Conservation (phyloP, 2,797 vertebrate genomes). For the Sebastes goodei region DNA sequence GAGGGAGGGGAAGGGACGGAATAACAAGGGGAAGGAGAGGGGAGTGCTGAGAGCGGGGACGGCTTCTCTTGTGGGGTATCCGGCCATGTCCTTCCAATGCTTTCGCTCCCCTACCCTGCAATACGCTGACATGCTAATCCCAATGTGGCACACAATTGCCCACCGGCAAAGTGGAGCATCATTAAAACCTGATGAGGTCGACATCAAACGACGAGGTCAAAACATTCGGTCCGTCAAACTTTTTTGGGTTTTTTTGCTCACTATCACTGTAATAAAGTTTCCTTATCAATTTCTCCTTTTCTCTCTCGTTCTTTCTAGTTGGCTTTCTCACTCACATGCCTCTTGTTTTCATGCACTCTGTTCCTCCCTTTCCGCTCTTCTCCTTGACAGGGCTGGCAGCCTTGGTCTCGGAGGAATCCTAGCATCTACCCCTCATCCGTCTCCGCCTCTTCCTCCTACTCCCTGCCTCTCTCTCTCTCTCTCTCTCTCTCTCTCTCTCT, state of each 20-base stretch:
- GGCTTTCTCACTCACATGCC: background rate
- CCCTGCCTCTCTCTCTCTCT: background rate
- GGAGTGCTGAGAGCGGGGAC: background rate
- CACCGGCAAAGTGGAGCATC: constrained; percentile 37
- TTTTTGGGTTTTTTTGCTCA: background rate
- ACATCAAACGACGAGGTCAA: constrained; percentile 43
- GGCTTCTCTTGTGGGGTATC: constrained; percentile 19
- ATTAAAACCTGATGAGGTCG: constrained; percentile 57
- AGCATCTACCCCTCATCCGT: constrained; percentile 45
- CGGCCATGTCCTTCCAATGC: constrained; percentile 49
- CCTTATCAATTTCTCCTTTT: background rate
- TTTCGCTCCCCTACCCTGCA: constrained; percentile 9
- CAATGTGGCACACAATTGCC: constrained; percentile 29
- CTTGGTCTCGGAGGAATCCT: constrained; percentile 57
- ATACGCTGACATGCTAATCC: constrained; percentile 43
- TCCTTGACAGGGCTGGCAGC: constrained; percentile 55
- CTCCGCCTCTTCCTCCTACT: constrained; percentile 33
- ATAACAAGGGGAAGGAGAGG: background rate
- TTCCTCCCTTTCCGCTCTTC: constrained; percentile 43
- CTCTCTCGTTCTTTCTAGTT: constrained; percentile 7
- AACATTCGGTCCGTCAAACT: constrained; percentile 8
- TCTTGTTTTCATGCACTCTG: constrained; percentile 44
- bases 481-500: constrained; percentile 1
- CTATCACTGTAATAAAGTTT: constrained; percentile 2
- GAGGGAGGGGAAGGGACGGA: background rate